These are phyloP conservation scores for Lomographa bimaculata DNA, from an alignment of 2,888 invertebrate species.

Conservation along the genomic window DNA sequence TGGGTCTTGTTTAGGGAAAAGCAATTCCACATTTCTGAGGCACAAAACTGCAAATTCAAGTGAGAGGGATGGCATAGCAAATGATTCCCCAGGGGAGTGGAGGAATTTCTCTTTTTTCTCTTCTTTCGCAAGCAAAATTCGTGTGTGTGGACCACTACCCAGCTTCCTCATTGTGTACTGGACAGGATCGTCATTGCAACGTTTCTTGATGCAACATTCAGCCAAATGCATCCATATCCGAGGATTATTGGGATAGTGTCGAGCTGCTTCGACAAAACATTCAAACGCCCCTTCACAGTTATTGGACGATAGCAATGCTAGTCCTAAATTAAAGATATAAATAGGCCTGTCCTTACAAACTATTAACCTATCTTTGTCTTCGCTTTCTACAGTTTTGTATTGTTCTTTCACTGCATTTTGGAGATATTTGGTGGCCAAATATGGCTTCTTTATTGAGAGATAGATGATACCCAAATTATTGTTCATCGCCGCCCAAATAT, in stretches of 20 bases:
- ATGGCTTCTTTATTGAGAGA: conserved; percentile 91
- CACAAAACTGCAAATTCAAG: conserved; percentile 96
- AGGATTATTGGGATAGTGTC: conserved; percentile 94
- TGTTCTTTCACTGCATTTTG: conserved; percentile 91
- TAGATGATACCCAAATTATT: conserved; percentile 93
- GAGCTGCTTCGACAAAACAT: conserved; percentile 93
- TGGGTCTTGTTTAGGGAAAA: conserved; percentile 85
- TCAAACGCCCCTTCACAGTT: conserved; percentile 94
- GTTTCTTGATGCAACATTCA: conserved; percentile 93
- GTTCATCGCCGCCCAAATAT: conserved; percentile 84
- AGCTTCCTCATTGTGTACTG: conserved; percentile 72
- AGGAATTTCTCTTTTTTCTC: conserved; percentile 65
- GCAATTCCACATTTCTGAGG: conserved; percentile 90
- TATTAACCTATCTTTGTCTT: conserved; percentile 67
- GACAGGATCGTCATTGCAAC: conserved; percentile 82
- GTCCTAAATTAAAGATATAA: conserved; percentile 92
- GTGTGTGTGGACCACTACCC: conserved; percentile 75
- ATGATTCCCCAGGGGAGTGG: conserved; percentile 85
- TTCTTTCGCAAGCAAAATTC: conserved; percentile 65
- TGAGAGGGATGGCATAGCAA: conserved; percentile 93
- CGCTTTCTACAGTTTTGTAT: conserved; percentile 69
- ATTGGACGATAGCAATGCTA: conserved; percentile 91
- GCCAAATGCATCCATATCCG: conserved; percentile 96
- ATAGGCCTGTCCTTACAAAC: conserved; percentile 81
- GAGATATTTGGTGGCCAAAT: conserved; percentile 91